Evolutionary conservation across 1,140 invertebrate species (phyloP), one percentile per base, ranked within the genome.

Genomic region (Camponotus vicinus): DNA sequence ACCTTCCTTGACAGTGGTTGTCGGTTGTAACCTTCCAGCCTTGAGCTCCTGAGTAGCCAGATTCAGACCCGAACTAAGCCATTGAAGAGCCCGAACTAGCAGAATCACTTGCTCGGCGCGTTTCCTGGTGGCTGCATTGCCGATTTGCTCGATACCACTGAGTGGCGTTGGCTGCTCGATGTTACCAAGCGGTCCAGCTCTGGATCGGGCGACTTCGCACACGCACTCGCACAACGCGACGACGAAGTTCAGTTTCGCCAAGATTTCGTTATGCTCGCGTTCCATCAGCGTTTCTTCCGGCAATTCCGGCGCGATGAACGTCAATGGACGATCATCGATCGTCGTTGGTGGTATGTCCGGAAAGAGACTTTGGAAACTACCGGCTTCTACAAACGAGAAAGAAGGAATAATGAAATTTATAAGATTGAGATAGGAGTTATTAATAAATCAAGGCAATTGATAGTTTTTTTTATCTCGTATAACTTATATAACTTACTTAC

Each of bases 271-370:
- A 95, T 99, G 99, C 92, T 98, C 98, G 82, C 97, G 97, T 96
- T 99, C 98, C 87, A 99, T 96, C 27, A 99, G 96, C 32, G 99
- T 99, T 95, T 99, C 99, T 95, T 99, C 98, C 55, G 98, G 98
- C 77, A 99, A 95, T 94, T 99, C 98, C 7, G 98, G 98, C 40
- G 97, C 97, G 37, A 98, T 96, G 95, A 99, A 99, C 86, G 97
- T 97, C 86, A 98, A 96, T 80, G 97, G 97, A 82, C 97, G 96
- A 86, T 96, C 95, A 77, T 96, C 95, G 3, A 92, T 92, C n/a
- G 90, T 92, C 27, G 89, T 92, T 27, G 92, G 77, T 73, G 93
- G 95, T 27, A 96, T 95, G 59, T 96, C 96, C 49, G 95, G 94
- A 79, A 97, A 95, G 67, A 96, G 92, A 88, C 93, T 96, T 89